These are phyloP conservation scores for Enteromius paludinosus DNA, from an alignment of 2,797 vertebrate genomes.

Conservation along the genomic window DNA sequence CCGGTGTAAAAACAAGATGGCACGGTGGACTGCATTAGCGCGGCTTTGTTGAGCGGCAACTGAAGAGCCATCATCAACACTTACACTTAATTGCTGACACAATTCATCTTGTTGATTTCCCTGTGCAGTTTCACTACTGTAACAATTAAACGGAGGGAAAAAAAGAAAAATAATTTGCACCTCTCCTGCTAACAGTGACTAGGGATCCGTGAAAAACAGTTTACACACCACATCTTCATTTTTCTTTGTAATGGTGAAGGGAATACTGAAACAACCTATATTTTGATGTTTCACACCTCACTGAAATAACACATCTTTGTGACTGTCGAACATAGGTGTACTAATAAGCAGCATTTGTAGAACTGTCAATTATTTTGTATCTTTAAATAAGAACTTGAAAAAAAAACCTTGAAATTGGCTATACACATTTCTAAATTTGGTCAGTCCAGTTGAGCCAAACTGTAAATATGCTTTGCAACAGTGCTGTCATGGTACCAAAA, in stretches of 20 bases:
- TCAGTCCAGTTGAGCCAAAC: no score
- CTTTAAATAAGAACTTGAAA: background rate
- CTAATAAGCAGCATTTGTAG: no score
- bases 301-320: background rate
- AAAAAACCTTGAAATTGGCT: background rate
- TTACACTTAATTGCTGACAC: constrained; percentile 58
- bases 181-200: constrained; percentile 46
- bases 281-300: background rate
- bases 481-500: no score
- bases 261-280: background rate
- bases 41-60: constrained; percentile 45
- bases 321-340: background rate
- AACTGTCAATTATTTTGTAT: background rate
- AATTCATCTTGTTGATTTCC: constrained; percentile 48
- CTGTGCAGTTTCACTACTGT: constrained; percentile 37
- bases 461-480: no score
- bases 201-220: constrained; percentile 47
- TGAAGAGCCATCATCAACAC: constrained; percentile 41
- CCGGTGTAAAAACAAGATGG: constrained; percentile 25
- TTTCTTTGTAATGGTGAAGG: constrained; percentile 22
- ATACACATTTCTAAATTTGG: background rate
- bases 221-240: constrained; percentile 52
- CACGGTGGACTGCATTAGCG: constrained; percentile 16
- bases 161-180: constrained; percentile 37
- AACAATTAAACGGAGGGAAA: constrained; percentile 58